Evolutionary conservation across 2,888 invertebrate genomes (phyloP), one percentile per base, ranked within the genome.

Genomic region (Hypena proboscidalis): DNA sequence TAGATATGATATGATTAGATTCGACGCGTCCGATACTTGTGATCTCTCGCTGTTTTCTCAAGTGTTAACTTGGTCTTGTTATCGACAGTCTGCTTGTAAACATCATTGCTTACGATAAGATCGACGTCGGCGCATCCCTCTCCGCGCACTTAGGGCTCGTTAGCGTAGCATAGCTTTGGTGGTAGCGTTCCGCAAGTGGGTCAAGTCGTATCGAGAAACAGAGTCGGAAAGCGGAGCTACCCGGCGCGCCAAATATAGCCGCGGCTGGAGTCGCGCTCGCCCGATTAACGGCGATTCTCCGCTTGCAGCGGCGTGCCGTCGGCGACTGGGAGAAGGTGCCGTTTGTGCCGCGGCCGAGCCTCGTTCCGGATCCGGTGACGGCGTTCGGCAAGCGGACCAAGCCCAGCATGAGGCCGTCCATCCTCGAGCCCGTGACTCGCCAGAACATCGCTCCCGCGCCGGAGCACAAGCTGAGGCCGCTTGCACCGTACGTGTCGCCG

Each of bases 251-350:
- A 92, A 92, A 92, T 92, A 92, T 92, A 92, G 92, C 82, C 90
- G 82, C 85, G 87, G 81, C 90, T 90, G 90, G 90, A 85, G 83
- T 69, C 79, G 78, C 82, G 80, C 76, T 70, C 83, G 86, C 76
- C 79, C 85, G 84, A 85, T 82, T 90, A 91, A 90, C 85, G 88
- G 85, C 83, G 85, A 87, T 90, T 91, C 79, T 90, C 81, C 85
- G 85, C 90, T 94, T 94, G 90, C 94, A 95, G 95, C 94, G 93
- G 90, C 93, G 93, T 83, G 89, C 91, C 70, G 90, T 92, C 85
- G 94, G 96, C 77, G 96, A 96, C 75, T 97, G 97, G 97, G 95
- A 96, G 90, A 96, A 95, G 93, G 95, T 95, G 86, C 97, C 97
- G 74, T 95, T 93, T 89, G 96, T 97, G 74, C 95, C 97, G 67